Evolutionary conservation across 1,140 invertebrate species (phyloP), one percentile per base, ranked within the genome.

Genomic region (Heterodera schachtii): DNA sequence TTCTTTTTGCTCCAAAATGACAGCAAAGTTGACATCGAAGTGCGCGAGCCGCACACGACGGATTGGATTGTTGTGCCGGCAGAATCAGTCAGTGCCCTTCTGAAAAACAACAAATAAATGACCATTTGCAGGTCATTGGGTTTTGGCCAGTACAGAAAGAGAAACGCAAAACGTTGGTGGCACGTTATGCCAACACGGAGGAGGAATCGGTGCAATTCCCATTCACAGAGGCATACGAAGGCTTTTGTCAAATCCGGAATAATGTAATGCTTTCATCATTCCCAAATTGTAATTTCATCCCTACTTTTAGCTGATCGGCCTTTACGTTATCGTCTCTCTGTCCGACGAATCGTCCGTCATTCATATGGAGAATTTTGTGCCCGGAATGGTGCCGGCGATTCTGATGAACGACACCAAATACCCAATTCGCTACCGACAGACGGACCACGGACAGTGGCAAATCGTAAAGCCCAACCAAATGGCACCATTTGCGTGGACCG

Each of bases 1-100:
- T 97, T 95, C 90, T 97, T 95, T 91, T 93, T 97, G n/a, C 91
- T 98, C 57, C 93, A 96, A 75, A 99, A 98, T 88, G 94, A 95
- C 73, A 93, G 94, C 4, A 85, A 88, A 71, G 88, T 91, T 87
- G 88, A 92, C 41, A 93, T 98, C 7, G 93, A 96, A 88, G 93
- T 95, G 84, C 93, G 94, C 87, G 95, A 97, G 91, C 91, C 92
- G 90, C 73, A 81, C 52, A 83, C 82, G 43, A 67, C 84, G 43
- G 73, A 75, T 69, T 89, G 90, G 86, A 77, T 86, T 73, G 47
- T 75, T 9, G 66, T 91, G 16, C 80, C 85, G 16, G 80, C 88
- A 21, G 79, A 88, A 66, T 84, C 86, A 19, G 86, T 87, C 64
- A 46, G 8, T 69, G 43, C n/a, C 44, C 6, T 8, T 84, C 19